phyloP scores from a whole-genome alignment of 2,113 vertebrate genomes.

The Tenrec ecaudatus region DNA sequence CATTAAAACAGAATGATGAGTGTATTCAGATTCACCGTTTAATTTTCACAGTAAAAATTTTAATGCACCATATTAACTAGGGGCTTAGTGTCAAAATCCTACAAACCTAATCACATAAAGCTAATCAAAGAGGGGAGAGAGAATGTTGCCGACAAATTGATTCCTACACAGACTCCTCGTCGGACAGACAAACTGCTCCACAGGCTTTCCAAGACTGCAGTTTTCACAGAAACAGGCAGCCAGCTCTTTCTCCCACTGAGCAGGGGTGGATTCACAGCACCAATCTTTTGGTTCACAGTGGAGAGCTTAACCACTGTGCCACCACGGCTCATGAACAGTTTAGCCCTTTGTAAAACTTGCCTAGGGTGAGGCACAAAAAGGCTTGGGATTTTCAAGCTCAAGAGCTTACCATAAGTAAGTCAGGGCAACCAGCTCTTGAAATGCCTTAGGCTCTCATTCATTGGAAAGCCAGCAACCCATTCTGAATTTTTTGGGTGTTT shows the following conservation, averaged over 20 bases:
- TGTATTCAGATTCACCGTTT: not conserved
- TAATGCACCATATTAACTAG: constrained; percentile 54
- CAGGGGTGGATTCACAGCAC: not conserved
- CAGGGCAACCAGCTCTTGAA: constrained; percentile 36
- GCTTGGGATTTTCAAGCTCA: constrained; percentile 5
- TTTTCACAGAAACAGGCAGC: not conserved
- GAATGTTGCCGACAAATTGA: not conserved
- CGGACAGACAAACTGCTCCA: not conserved
- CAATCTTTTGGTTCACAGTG: not conserved
- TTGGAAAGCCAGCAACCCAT: constrained; percentile 27
- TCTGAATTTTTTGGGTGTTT: constrained; percentile 14
- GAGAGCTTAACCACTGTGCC: not conserved
- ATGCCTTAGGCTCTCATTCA: constrained; percentile 35
- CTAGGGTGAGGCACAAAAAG: constrained; percentile 18
- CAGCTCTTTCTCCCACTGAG: not conserved
- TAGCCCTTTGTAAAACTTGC: constrained; percentile 16
- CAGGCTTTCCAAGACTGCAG: not conserved
- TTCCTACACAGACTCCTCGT: not conserved
- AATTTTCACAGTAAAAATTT: not conserved
- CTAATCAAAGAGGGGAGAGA: constrained; percentile 36
- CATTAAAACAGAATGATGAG: constrained; percentile 23
- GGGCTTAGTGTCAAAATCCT: constrained; percentile 25
- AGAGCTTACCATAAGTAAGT: constrained; percentile 46
- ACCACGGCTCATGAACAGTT: not conserved
- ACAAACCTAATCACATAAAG: constrained; percentile 23